phyloP scores from a whole-genome alignment of 2,113 vertebrate genomes.

The Orcinus orca region DNA sequence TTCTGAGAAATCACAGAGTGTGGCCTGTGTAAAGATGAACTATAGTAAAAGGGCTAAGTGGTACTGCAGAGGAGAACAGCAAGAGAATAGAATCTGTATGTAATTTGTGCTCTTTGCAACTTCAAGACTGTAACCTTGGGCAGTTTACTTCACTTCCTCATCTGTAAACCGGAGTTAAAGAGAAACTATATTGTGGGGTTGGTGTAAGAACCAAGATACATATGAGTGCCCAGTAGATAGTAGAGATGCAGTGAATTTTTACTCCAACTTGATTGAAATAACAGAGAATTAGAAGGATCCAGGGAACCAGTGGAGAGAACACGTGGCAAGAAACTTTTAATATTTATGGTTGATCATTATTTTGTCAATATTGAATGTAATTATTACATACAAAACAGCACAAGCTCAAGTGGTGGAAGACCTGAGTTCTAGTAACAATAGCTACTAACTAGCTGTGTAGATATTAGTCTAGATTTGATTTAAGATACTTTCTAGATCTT shows the following conservation, averaged over 20 bases:
- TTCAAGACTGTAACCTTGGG: not conserved
- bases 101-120: not conserved
- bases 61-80: not conserved
- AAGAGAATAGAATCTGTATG: not conserved
- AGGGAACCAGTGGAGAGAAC: not conserved
- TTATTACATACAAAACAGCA: not conserved
- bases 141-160: not conserved
- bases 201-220: not conserved
- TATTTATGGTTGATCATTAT: not conserved
- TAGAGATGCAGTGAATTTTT: not conserved
- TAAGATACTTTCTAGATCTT: not conserved
- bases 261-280: not conserved
- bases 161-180: not conserved
- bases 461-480: not conserved
- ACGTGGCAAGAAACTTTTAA: not conserved
- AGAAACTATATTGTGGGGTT: not conserved
- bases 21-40: not conserved
- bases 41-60: not conserved
- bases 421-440: not conserved
- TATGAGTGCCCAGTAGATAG: not conserved
- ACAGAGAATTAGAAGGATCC: not conserved
- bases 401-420: not conserved
- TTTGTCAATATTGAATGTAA: not conserved
- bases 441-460: not conserved
- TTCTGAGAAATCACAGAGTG: not conserved